A percentile compares a stretch with the other conserved stretches of the same genome.
phyloP scores from a whole-genome alignment of 2,888 invertebrate species.

The Metacarcinus magister region DNA sequence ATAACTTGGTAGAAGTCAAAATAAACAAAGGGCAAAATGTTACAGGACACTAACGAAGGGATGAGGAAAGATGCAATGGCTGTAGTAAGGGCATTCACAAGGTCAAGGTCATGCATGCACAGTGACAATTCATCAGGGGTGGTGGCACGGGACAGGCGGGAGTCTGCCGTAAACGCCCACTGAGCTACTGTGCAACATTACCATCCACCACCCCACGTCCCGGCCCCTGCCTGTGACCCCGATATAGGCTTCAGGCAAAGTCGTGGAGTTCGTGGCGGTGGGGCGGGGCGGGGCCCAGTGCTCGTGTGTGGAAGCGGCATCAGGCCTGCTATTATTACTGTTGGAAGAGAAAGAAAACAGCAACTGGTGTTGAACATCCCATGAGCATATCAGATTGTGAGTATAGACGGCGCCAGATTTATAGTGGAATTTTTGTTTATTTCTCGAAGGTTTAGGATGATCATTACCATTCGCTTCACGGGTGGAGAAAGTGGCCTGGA shows the following conservation, averaged over 20 bases:
- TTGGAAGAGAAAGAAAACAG: conserved; percentile 55
- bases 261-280: conserved; percentile 53
- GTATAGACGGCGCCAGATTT: conserved; percentile 39
- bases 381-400: conserved; percentile 57
- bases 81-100: background rate
- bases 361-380: conserved; percentile 53
- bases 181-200: conserved; percentile 52
- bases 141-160: conserved; percentile 12
- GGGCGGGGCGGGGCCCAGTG: conserved; percentile 27
- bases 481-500: conserved; percentile 22
- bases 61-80: background rate
- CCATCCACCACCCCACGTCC: conserved; percentile 33
- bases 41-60: background rate
- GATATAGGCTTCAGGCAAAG: conserved; percentile 43
- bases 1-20: background rate
- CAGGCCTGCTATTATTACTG: conserved; percentile 56
- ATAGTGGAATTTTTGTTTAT: conserved; percentile 37
- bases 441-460: conserved; percentile 46
- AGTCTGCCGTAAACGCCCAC: conserved; percentile 31
- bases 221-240: conserved; percentile 52
- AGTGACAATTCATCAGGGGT: conserved; percentile 5
- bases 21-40: background rate
- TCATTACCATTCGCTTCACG: conserved; percentile 47
- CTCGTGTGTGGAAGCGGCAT: conserved; percentile 55
- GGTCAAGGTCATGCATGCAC: background rate